phyloP scores from a whole-genome alignment of 2,888 invertebrate species.

The Hedychridium roseum region DNA sequence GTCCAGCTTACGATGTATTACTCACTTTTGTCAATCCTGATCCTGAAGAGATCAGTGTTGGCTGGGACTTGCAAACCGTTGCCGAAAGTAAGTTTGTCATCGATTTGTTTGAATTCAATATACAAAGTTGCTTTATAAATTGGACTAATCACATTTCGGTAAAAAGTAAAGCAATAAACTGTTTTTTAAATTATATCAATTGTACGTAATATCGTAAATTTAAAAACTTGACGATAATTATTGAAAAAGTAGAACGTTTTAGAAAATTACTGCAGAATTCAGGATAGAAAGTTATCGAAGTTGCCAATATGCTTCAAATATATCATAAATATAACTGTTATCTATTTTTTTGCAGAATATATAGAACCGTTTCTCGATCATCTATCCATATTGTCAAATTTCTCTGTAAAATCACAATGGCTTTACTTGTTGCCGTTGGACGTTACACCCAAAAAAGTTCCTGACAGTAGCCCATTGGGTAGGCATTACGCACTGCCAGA shows the following conservation, averaged over 20 bases:
- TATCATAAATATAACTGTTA: background rate
- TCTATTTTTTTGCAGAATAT: slow-evolving; percentile 70
- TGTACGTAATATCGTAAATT: too few relatives aligned
- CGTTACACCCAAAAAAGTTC: slow-evolving; percentile 73
- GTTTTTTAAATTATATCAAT: too few relatives aligned
- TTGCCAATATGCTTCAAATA: too few relatives aligned
- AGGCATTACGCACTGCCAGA: slow-evolving; percentile 73
- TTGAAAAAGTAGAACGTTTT: too few relatives aligned
- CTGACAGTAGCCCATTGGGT: slow-evolving; percentile 64
- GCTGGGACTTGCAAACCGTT: slow-evolving; percentile 75
- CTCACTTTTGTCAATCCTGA: slow-evolving; percentile 85
- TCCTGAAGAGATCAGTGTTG: slow-evolving; percentile 74
- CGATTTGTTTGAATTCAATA: too few relatives aligned
- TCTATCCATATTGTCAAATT: slow-evolving; percentile 76
- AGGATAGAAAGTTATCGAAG: too few relatives aligned
- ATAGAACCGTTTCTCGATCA: slow-evolving; percentile 79
- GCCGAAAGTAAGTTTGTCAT: slow-evolving; percentile 70
- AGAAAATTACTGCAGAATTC: too few relatives aligned
- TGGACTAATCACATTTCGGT: too few relatives aligned
- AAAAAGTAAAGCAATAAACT: too few relatives aligned
- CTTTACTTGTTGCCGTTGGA: slow-evolving; percentile 83
- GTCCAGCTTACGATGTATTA: slow-evolving; percentile 78
- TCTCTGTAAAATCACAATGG: slow-evolving; percentile 89
- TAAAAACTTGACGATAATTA: too few relatives aligned
- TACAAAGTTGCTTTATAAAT: too few relatives aligned